These are phyloP conservation scores for Ceyx margarethae DNA, from an alignment of 2,113 vertebrate genomes.

Conservation along the genomic window DNA sequence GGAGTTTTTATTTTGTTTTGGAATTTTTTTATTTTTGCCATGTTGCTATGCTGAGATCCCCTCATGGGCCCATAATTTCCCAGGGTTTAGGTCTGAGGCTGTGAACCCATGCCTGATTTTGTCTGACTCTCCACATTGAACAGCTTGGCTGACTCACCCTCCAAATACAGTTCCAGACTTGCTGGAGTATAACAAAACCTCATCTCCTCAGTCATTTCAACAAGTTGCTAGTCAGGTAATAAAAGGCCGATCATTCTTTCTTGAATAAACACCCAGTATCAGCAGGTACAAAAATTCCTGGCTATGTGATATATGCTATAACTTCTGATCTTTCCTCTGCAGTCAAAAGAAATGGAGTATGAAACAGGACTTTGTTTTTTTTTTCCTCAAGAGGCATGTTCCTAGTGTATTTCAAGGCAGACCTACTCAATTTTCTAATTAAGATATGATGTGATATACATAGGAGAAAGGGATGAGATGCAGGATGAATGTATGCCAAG, in stretches of 20 bases:
- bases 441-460: slow-evolving; percentile 32
- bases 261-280: not conserved
- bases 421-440: slow-evolving; percentile 55
- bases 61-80: not conserved
- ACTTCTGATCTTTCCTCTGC: not conserved
- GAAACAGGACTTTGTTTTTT: not conserved
- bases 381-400: not conserved
- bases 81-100: not conserved
- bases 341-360: not conserved
- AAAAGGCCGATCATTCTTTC: slow-evolving; percentile 10
- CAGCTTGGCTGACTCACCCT: slow-evolving; percentile 1
- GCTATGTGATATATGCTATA: not conserved
- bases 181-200: not conserved
- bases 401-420: slow-evolving; percentile 2
- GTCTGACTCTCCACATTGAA: not conserved
- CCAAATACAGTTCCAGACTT: slow-evolving; percentile 26
- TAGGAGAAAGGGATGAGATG: slow-evolving; percentile 35
- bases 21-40: not conserved
- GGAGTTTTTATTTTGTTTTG: not conserved
- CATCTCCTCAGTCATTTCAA: slow-evolving; percentile 25
- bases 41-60: not conserved
- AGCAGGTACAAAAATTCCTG: not conserved
- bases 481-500: slow-evolving; percentile 39
- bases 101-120: not conserved
- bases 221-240: slow-evolving; percentile 11